Conservation (phyloP, 2,888 invertebrate genomes). For the Cetonia aurata region DNA sequence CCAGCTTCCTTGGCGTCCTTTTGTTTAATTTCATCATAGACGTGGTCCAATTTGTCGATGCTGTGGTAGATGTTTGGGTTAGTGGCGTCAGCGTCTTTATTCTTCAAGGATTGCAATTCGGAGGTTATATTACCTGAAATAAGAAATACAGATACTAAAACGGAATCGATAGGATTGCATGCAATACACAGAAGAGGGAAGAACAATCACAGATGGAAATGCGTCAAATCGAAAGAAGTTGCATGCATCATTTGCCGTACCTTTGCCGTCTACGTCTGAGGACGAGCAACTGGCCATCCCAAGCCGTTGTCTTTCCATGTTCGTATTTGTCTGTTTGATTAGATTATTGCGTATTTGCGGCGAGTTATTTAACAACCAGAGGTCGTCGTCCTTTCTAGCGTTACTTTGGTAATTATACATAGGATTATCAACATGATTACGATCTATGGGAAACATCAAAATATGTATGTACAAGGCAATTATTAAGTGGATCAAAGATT, state of each 20-base stretch:
- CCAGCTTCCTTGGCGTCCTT: slow-evolving; percentile 79
- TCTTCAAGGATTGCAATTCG: slow-evolving; percentile 80
- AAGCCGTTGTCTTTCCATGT: slow-evolving; percentile 71
- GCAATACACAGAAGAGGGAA: slow-evolving; percentile 25
- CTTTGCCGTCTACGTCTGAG: slow-evolving; percentile 63
- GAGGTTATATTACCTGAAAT: slow-evolving; percentile 67
- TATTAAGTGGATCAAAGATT: no score
- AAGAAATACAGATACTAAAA: slow-evolving; percentile 57
- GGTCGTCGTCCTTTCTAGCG: slow-evolving; percentile 70
- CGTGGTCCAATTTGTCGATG: slow-evolving; percentile 84
- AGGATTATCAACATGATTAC: slow-evolving; percentile 93
- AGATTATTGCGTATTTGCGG: slow-evolving; percentile 74
- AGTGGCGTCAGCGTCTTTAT: slow-evolving; percentile 85
- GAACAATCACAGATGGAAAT: background rate
- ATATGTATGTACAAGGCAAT: background rate
- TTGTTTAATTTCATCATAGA: slow-evolving; percentile 91
- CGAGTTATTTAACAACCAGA: slow-evolving; percentile 71
- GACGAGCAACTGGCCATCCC: slow-evolving; percentile 69
- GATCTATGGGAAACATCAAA: slow-evolving; percentile 68
- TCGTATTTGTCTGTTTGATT: slow-evolving; percentile 72
- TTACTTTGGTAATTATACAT: slow-evolving; percentile 82
- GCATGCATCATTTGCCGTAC: slow-evolving; percentile 20
- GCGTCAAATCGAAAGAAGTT: background rate
- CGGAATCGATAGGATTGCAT: background rate
- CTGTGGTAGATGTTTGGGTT: slow-evolving; percentile 90